phyloP scores from a whole-genome alignment of 2,888 invertebrate genomes.

The Hymenopus coronatus region DNA sequence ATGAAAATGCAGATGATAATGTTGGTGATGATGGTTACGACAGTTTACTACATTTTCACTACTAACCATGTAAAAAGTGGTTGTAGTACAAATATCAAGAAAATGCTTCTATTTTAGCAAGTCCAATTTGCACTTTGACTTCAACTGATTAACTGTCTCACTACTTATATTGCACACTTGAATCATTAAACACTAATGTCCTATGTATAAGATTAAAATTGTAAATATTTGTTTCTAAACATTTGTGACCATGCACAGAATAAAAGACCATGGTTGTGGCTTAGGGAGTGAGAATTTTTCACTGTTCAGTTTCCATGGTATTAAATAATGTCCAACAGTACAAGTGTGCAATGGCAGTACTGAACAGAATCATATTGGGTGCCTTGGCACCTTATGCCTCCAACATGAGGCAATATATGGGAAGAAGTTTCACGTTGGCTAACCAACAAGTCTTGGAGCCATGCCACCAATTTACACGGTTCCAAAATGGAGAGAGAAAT shows the following conservation, averaged over 20 bases:
- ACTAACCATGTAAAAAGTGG: slow-evolving; percentile 19
- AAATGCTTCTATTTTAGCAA: slow-evolving; percentile 1
- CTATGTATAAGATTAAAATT: slow-evolving; percentile 14
- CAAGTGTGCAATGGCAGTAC: slow-evolving; percentile 10
- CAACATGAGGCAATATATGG: slow-evolving; percentile 6
- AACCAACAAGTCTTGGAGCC: neutral
- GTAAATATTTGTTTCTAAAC: slow-evolving; percentile 13
- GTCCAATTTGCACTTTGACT: slow-evolving; percentile 11
- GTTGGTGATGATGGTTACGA: neutral
- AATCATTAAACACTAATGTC: slow-evolving; percentile 1
- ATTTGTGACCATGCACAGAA: slow-evolving; percentile 10
- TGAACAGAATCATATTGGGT: neutral
- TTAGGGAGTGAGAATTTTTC: too few species aligned
- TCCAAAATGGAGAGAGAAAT: neutral
- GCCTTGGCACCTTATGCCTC: neutral
- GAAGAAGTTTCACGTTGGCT: slow-evolving; percentile 2
- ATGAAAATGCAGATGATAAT: neutral
- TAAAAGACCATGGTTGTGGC: neutral
- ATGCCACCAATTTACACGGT: neutral
- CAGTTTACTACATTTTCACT: slow-evolving; percentile 3
- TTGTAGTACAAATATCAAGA: slow-evolving; percentile 21
- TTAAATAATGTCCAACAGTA: slow-evolving; percentile 3
- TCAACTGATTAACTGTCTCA: neutral
- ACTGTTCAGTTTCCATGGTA: neutral
- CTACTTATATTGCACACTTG: slow-evolving; percentile 2